Base-by-base conservation (phyloP, 2,888 invertebrate genomes). In the Nemapogon koenigi region DNA sequence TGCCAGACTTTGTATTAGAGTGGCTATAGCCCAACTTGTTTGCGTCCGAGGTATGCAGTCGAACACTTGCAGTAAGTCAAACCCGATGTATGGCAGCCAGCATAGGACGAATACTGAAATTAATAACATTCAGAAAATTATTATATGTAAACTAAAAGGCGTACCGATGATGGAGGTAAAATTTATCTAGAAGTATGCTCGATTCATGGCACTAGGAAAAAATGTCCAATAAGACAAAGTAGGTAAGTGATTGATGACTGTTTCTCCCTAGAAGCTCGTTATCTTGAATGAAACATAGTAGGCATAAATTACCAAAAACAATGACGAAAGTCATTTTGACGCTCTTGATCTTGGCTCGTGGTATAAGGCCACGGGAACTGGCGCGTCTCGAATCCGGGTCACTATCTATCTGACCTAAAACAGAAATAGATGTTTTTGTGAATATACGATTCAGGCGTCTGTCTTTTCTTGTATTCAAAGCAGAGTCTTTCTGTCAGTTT, bases 251-350 rank as follows among this genome's bases (percentile, higher is more conserved):
- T n/a, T n/a, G n/a, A n/a, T n/a, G n/a, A n/a, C n/a, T n/a, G n/a
- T n/a, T n/a, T n/a, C n/a, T n/a, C n/a, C n/a, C n/a, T n/a, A n/a
- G n/a, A n/a, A n/a, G n/a, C n/a, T n/a, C n/a, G n/a, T n/a, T n/a
- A n/a, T n/a, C n/a, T n/a, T n/a, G n/a, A n/a, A n/a, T n/a, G n/a
- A n/a, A n/a, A n/a, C n/a, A n/a, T n/a, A n/a, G n/a, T n/a, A n/a
- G n/a, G n/a, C n/a, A n/a, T 17, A 42, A 72, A 86, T 82, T 59
- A 91, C 93, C 92, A 52, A 94, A 91, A 44, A 97, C 95, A 57
- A 97, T 97, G 49, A 95, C 94, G 49, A 97, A 90, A 2, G 97
- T 97, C 95, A 97, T 97, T 73, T 97, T 96, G 43, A 97, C 93
- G 41, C 95, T 96, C 81, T 97, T 97, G 55, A 97, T 93, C 79